Base-by-base conservation (phyloP, 1,140 invertebrate genomes). In the Caenorhabditis remanei region DNA sequence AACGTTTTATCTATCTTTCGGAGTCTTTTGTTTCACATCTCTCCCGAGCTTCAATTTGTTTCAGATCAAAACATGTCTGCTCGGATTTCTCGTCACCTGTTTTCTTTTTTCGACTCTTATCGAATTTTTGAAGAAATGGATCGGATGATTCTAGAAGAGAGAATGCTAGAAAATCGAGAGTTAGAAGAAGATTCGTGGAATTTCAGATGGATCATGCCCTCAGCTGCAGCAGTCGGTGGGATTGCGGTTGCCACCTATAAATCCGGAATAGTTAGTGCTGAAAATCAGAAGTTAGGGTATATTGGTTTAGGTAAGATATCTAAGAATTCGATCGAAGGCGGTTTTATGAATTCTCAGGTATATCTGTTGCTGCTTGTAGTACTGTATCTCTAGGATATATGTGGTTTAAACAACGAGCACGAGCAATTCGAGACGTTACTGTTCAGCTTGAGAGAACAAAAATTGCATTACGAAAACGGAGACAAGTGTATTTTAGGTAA, bases 121-220 rank as follows among this genome's bases (percentile, higher is more conserved):
- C 43, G 43, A 5, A 24, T 79, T 79, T 79, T 79, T n/a, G 71
- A 79, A 79, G 71, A 79, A 50, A 79, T 79, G 71, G 71, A 79
- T 79, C 13, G 46, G 24, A 79, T 79, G 71, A 50, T 11, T 4
- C 8, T 79, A 9, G 71, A 79, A 79, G 71, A 50, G 40, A 79
- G 53, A 24, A 79, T 79, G 13, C n/a, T 79, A 32, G 71, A 79
- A 50, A 2, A 4, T 53, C 71, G 53, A 41, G 71, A 79, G 24
- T n/a, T 24, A 32, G n/a, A 79, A 50, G 43, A 79, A 50, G 24
- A 19, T 24, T 40, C 24, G 8, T 50, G 46, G 19, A 79, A 14
- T 24, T 79, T 53, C 43, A 48, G 14, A 79, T 53, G 46, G n/a
- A 32, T 79, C 5, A 0, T 79, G n/a, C 6, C 71, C 14, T 50